phyloP scores from a whole-genome alignment of 2,113 vertebrate genomes.

The Cephalophus harveyi region DNA sequence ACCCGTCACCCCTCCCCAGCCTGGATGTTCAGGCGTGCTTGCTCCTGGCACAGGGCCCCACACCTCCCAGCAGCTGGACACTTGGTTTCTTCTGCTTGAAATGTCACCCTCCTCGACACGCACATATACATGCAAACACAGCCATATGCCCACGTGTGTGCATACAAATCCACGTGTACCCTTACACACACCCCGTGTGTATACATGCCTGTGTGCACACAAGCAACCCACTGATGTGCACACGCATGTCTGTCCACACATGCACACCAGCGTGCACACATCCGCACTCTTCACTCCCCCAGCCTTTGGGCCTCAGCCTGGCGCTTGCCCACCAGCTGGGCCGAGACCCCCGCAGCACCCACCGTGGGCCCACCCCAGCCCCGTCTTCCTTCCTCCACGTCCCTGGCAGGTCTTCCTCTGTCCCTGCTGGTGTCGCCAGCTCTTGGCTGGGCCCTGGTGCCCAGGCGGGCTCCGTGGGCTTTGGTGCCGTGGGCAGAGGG shows the following conservation, averaged over 20 bases:
- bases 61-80: no score
- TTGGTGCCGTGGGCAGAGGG: not conserved
- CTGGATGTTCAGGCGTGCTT: no score
- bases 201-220: not conserved
- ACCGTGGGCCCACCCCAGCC: not conserved
- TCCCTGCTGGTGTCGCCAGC: accelerated
- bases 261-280: accelerated
- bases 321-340: not conserved
- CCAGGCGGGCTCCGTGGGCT: accelerated
- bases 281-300: accelerated
- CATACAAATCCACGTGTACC: not conserved
- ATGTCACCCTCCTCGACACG: accelerated
- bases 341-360: not conserved
- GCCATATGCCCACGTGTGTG: accelerated
- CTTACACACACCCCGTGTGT: accelerated
- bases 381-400: not conserved
- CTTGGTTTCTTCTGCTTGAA: not conserved
- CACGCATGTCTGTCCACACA: not conserved
- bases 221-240: not conserved
- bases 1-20: not conserved
- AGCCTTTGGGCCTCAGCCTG: not conserved
- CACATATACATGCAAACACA: accelerated
- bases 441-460: not conserved
- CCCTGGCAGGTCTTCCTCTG: not conserved
- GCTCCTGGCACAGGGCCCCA: not conserved